Evolutionary conservation across 2,888 invertebrate genomes (phyloP).

Genomic region (Agrochola macilenta): DNA sequence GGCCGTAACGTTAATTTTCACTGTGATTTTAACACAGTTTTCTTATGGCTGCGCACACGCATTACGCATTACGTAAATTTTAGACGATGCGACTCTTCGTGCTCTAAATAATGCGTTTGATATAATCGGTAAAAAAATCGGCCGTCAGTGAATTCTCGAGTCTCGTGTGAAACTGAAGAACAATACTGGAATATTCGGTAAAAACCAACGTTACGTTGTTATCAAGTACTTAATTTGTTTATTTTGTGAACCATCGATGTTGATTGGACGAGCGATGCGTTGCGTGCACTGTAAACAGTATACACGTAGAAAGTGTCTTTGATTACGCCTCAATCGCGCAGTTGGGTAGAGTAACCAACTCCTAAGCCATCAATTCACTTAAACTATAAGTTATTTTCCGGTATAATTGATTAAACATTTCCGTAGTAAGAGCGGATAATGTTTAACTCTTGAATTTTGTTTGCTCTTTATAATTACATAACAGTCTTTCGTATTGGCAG

Average conservation of each 20-base stretch:
- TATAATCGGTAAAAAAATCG: constrained; percentile 68
- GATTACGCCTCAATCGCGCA: constrained; percentile 23
- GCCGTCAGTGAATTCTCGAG: constrained; percentile 57
- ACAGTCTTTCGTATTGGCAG: constrained; percentile 31
- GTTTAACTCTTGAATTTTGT: constrained; percentile 33
- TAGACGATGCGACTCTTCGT: constrained; percentile 69
- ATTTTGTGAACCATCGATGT: constrained; percentile 16
- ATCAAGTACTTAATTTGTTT: constrained; percentile 10
- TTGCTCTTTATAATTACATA: constrained; percentile 48
- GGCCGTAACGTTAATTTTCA: constrained; percentile 62
- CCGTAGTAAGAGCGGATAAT: constrained; percentile 35
- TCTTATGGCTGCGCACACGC: constrained; percentile 64
- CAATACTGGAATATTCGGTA: constrained; percentile 29
- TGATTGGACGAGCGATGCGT: constrained; percentile 22
- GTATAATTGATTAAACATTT: constrained; percentile 47
- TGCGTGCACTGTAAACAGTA: constrained; percentile 42
- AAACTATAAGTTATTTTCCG: constrained; percentile 44
- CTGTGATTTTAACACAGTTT: constrained; percentile 49
- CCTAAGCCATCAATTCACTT: constrained; percentile 39
- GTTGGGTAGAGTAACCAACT: constrained; percentile 20
- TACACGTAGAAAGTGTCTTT: constrained; percentile 54
- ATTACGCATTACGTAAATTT: constrained; percentile 72
- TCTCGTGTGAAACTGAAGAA: constrained; percentile 70
- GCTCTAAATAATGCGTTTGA: constrained; percentile 78
- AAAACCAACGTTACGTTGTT: constrained; percentile 25